These are phyloP conservation scores for Istiophorus platypterus DNA, from an alignment of 2,113 vertebrate species.

Conservation along the genomic window DNA sequence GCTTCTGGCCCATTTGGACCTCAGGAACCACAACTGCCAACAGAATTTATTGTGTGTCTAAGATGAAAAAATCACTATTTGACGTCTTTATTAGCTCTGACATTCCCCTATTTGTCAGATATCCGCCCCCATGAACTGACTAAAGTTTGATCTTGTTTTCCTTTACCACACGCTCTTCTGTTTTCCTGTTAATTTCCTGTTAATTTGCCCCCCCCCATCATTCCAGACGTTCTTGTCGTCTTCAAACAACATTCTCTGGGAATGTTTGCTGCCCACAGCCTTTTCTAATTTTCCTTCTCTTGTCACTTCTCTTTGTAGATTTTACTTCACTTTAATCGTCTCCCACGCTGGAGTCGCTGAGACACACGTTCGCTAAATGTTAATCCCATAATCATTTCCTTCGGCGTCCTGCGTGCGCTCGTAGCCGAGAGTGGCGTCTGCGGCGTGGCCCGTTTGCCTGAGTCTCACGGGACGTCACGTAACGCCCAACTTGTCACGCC, in stretches of 20 bases:
- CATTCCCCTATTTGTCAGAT: too few relatives aligned
- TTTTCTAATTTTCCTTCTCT: constrained; percentile 60
- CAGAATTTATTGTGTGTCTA: too few relatives aligned
- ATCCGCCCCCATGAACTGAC: too few relatives aligned
- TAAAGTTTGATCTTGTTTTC: neutral
- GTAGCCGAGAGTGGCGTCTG: constrained; percentile 43
- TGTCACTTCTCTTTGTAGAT: constrained; percentile 45
- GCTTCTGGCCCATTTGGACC: too few relatives aligned
- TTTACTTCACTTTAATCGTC: constrained; percentile 60
- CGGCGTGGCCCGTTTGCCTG: constrained; percentile 46
- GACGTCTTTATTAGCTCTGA: too few relatives aligned
- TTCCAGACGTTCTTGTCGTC: neutral
- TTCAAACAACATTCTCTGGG: constrained; percentile 37
- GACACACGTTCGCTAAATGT: constrained; percentile 60
- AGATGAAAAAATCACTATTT: too few relatives aligned
- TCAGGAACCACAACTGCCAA: too few relatives aligned
- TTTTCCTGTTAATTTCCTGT: neutral
- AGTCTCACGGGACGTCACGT: constrained; percentile 47
- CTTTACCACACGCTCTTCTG: neutral
- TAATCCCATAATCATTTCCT: constrained; percentile 66
- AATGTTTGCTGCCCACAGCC: constrained; percentile 41
- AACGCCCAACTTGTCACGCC: constrained; percentile 52
- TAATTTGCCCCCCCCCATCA: constrained; percentile 3
- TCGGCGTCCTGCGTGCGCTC: constrained; percentile 35
- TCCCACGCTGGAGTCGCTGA: constrained; percentile 49